Conservation (phyloP, 2,797 vertebrate species). For the Acipenser ruthenus region DNA sequence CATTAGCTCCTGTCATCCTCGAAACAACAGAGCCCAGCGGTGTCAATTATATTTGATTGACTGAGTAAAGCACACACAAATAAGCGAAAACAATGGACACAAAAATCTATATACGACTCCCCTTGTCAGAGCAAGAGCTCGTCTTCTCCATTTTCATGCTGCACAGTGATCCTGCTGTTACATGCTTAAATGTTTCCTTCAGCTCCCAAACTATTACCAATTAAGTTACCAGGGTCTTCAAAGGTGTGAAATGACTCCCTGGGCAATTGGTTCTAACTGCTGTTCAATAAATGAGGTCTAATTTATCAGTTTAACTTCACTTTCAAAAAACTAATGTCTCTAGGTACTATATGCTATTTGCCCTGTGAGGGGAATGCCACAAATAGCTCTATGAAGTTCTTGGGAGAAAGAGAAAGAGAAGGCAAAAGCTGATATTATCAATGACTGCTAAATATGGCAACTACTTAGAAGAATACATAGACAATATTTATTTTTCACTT, state of each 20-base stretch:
- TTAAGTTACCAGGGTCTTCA: constrained; percentile 80
- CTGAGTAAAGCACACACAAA: constrained; percentile 99
- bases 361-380: constrained; percentile 33
- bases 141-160: constrained; percentile 85
- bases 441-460: background rate
- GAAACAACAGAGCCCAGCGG: constrained; percentile 90
- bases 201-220: constrained; percentile 81
- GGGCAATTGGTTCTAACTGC: constrained; percentile 79
- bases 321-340: constrained; percentile 70
- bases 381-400: constrained; percentile 14
- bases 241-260: constrained; percentile 76
- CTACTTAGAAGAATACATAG: too few species aligned
- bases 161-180: constrained; percentile 66
- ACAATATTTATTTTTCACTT: too few species aligned
- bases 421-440: background rate
- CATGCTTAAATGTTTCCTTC: constrained; percentile 71
- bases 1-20: constrained; percentile 94
- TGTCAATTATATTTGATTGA: constrained; percentile 99
- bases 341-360: constrained; percentile 46
- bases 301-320: constrained; percentile 97
- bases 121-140: constrained; percentile 82
- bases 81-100: constrained; percentile 98
- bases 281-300: constrained; percentile 97
- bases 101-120: constrained; percentile 99
- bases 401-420: background rate